phyloP scores from a whole-genome alignment of 2,797 vertebrate species.

The Buceros bicornis region DNA sequence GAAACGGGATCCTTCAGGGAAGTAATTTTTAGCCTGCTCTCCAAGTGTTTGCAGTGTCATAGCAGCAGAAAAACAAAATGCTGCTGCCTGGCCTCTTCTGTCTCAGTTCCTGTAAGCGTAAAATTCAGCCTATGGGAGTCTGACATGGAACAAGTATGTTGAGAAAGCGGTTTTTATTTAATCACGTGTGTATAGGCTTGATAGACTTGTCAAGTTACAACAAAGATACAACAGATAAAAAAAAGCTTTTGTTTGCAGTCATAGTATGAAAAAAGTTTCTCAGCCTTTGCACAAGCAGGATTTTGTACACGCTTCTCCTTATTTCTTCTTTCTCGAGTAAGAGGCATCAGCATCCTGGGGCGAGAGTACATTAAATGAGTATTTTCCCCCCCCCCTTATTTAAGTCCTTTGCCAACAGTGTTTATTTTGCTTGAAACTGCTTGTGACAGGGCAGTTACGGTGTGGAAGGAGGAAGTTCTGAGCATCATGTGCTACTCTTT shows the following conservation, averaged over 20 bases:
- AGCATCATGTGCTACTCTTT: background rate
- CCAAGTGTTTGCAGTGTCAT: accelerated
- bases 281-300: background rate
- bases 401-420: background rate
- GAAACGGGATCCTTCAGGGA: background rate
- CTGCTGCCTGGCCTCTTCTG: background rate
- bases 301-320: background rate
- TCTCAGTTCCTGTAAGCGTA: background rate
- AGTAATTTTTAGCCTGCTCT: background rate
- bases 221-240: background rate
- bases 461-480: background rate
- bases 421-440: background rate
- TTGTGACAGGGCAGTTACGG: background rate
- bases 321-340: constrained; percentile 85
- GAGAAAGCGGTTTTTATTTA: constrained; percentile 61
- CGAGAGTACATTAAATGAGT: constrained; percentile 16
- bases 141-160: background rate
- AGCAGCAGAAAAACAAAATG: background rate
- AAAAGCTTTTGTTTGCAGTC: background rate
- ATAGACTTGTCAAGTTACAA: background rate
- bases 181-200: background rate
- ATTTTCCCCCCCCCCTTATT: background rate
- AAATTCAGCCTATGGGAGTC: background rate
- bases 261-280: background rate
- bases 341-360: constrained; percentile 89